Evolutionary conservation across 2,797 vertebrate species (phyloP).

Genomic region (Cercopithecus hamlyni): DNA sequence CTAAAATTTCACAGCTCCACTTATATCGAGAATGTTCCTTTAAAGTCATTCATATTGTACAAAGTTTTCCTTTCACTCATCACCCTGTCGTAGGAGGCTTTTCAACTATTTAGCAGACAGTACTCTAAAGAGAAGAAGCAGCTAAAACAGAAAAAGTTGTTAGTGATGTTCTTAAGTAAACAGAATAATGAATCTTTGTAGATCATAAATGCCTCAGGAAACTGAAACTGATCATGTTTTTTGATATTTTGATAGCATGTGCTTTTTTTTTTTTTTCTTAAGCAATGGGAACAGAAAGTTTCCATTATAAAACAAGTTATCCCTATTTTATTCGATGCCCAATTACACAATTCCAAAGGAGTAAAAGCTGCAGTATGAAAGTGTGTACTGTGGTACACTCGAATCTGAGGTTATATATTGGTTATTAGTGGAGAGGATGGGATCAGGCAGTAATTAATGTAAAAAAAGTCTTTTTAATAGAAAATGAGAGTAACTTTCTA

Average conservation of each 20-base stretch:
- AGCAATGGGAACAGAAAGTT: background rate
- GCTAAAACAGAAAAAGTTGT: background rate
- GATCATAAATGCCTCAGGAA: background rate
- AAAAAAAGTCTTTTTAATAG: constrained; percentile 44
- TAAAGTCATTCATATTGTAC: background rate
- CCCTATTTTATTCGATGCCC: background rate
- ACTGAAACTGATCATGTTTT: background rate
- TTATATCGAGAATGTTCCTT: background rate
- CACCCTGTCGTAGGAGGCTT: background rate
- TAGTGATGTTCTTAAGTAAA: background rate
- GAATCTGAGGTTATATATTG: background rate
- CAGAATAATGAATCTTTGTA: background rate
- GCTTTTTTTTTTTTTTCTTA: background rate
- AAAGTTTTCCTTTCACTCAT: constrained; percentile 33
- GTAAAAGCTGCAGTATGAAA: background rate
- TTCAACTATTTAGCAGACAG: background rate
- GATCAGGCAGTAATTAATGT: constrained; percentile 35
- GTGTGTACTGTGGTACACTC: constrained; percentile 1
- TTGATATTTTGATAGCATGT: background rate
- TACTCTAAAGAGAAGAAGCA: background rate
- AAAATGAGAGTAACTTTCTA: constrained; percentile 41
- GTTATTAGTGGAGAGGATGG: background rate
- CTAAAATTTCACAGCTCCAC: background rate
- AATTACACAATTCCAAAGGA: background rate
- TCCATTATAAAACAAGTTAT: background rate